Evolutionary conservation across 2,888 invertebrate genomes (phyloP).

Genomic region (Parascotia fuliginaria): DNA sequence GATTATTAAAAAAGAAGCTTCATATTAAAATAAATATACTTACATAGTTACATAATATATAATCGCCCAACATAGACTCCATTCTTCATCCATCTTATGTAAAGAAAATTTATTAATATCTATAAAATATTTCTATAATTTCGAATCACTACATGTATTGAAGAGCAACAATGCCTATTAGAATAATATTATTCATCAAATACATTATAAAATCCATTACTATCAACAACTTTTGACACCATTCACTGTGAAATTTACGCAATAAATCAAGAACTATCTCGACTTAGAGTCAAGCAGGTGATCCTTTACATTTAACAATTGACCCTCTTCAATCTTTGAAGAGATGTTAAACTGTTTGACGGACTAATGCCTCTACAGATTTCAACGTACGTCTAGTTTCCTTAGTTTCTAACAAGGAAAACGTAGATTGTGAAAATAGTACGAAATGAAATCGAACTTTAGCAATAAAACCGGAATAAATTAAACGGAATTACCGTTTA

Average conservation of each 20-base stretch:
- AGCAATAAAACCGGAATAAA: conserved; percentile 19
- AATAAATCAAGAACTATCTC: conserved; percentile 37
- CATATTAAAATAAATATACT: not conserved
- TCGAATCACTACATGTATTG: no score
- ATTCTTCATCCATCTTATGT: no score
- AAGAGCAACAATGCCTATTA: no score
- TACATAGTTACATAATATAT: no score
- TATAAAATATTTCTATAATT: no score
- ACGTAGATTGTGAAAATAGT: conserved; percentile 12
- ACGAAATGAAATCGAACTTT: conserved; percentile 12
- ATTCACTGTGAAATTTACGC: conserved; percentile 9
- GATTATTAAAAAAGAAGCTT: not conserved
- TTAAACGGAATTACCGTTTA: conserved; percentile 18
- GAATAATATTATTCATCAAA: no score
- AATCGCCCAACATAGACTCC: no score
- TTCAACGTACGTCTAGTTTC: conserved; percentile 10
- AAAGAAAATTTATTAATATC: no score
- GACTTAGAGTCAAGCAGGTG: conserved; percentile 29
- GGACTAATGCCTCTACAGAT: conserved; percentile 21
- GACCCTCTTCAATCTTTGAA: conserved; percentile 39
- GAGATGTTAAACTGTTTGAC: conserved; percentile 24
- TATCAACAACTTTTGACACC: conserved; percentile 11
- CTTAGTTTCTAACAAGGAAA: conserved; percentile 16
- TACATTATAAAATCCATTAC: conserved; percentile 2
- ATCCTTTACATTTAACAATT: conserved; percentile 36